Evolutionary conservation across 2,797 vertebrate species (phyloP).

Genomic region (Balearica regulorum): DNA sequence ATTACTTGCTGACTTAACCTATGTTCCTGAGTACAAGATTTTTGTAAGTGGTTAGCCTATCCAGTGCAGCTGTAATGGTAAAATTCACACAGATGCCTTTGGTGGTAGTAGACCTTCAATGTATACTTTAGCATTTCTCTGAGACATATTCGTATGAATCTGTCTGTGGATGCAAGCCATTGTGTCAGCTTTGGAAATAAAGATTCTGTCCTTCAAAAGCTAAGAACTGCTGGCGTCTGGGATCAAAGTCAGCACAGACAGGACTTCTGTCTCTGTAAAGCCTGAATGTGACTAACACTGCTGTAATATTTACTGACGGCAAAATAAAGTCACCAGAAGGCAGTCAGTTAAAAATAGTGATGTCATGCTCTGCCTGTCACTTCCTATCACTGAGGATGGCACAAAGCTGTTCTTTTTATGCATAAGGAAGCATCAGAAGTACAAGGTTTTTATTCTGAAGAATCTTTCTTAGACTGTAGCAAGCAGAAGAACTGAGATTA

Average conservation of each 20-base stretch:
- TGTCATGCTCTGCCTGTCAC: slow-evolving; percentile 51
- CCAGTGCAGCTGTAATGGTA: background rate
- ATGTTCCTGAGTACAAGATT: background rate
- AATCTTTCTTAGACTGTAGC: background rate
- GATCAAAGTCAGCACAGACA: background rate
- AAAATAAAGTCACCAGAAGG: slow-evolving; percentile 31
- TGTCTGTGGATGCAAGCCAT: background rate
- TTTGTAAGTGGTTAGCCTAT: background rate
- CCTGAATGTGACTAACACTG: background rate
- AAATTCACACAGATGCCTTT: background rate
- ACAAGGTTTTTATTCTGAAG: background rate
- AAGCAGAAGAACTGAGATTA: background rate
- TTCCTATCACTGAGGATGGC: slow-evolving; percentile 19
- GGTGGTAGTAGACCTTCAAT: background rate
- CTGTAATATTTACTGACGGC: slow-evolving; percentile 4
- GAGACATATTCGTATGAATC: background rate
- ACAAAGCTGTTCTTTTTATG: slow-evolving; percentile 21
- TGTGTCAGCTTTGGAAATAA: background rate
- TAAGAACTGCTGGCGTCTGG: background rate
- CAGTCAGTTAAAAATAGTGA: slow-evolving; percentile 51
- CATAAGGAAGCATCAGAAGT: background rate
- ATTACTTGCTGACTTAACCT: background rate
- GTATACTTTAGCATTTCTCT: background rate
- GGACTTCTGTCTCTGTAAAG: background rate
- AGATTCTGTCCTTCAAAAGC: background rate